Base-by-base conservation (phyloP, 2,888 invertebrate species). In the Watsonalla cultraria region DNA sequence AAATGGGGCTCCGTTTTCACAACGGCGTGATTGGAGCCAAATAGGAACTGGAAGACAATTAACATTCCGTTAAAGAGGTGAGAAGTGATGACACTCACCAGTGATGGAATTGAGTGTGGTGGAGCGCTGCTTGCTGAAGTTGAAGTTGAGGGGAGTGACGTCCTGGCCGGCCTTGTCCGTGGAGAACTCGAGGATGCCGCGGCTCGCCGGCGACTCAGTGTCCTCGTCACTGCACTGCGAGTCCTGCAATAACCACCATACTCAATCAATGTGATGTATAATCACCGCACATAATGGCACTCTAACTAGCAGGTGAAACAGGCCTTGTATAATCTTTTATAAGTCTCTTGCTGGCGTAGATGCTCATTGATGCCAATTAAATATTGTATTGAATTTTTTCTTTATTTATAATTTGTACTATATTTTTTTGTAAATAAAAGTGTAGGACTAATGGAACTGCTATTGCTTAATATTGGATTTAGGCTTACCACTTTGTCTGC, bases 151-250 rank as follows among this genome's bases (percentile, higher is more conserved):
- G 0, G 97, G 97, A 1, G 97, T 97, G 54, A 97, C 95, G 76
- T 97, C 97, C 73, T 94, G 94, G 0, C 97, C 97, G 0, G 96
- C 96, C 78, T 96, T 96, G 61, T 96, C 95, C 0, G 97, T 95
- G 33, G 95, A 94, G 83, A 97, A 96, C 82, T 97, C 97, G 53
- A 97, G 84, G 67, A 95, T 95, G 47, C 95, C 95, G 58, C 94
- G 93, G 54, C 94, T 94, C 1, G 84, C 81, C 1, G 91, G 90
- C 0, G 90, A 87, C 58, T 91, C 91, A 0, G 91, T 90, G 45
- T 91, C 91, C 51, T 91, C 91, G 54, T 91, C 91, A 52, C 90
- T 91, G 64, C 88, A 89, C 57, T 91, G 90, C 0, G 91, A 91
- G 58, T 91, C 91, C 91, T 91, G 69, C 45, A 73, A 65, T 53